A percentile compares a stretch with the other conserved stretches of the same genome.
phyloP scores from a whole-genome alignment of 2,113 vertebrate species.

The Megaleporinus macrocephalus region DNA sequence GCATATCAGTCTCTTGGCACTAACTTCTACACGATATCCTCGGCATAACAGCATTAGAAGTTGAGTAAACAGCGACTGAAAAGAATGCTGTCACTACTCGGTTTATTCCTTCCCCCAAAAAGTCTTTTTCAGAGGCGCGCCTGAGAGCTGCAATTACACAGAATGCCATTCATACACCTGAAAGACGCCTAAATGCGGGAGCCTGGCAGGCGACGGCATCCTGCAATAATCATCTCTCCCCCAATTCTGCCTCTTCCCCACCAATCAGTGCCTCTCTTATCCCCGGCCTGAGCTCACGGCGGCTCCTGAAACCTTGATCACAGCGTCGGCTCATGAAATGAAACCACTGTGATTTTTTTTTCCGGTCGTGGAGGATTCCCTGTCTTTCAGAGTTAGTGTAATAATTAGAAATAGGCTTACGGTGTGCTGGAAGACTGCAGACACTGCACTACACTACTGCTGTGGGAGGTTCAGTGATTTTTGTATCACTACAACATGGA shows the following conservation, averaged over 20 bases:
- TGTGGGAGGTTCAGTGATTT: neutral
- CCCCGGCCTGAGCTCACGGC: slow-evolving; percentile 21
- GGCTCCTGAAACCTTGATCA: slow-evolving; percentile 37
- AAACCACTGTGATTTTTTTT: slow-evolving; percentile 9
- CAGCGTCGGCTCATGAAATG: slow-evolving; percentile 3
- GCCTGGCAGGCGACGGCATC: slow-evolving; percentile 29
- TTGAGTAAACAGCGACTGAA: slow-evolving; percentile 37
- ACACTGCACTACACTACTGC: neutral
- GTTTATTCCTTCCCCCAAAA: slow-evolving; percentile 31
- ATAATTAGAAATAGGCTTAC: slow-evolving; percentile 23
- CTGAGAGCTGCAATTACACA: slow-evolving; percentile 45
- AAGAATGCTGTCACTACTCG: slow-evolving; percentile 35
- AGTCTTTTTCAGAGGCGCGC: slow-evolving; percentile 34
- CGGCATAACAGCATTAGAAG: slow-evolving; percentile 30
- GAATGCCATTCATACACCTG: slow-evolving; percentile 48
- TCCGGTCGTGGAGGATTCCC: slow-evolving; percentile 6
- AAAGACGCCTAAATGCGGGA: slow-evolving; percentile 37
- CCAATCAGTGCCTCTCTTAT: slow-evolving; percentile 38
- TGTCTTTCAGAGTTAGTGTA: slow-evolving; percentile 11
- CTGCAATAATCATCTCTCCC: slow-evolving; percentile 41
- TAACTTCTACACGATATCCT: neutral
- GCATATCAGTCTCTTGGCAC: slow-evolving; percentile 27
- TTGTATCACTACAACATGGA: no score
- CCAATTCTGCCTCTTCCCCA: neutral
- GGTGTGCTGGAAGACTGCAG: neutral